Evolutionary conservation across 2,797 vertebrate species (phyloP).

Genomic region (Toxotes lorentzi): DNA sequence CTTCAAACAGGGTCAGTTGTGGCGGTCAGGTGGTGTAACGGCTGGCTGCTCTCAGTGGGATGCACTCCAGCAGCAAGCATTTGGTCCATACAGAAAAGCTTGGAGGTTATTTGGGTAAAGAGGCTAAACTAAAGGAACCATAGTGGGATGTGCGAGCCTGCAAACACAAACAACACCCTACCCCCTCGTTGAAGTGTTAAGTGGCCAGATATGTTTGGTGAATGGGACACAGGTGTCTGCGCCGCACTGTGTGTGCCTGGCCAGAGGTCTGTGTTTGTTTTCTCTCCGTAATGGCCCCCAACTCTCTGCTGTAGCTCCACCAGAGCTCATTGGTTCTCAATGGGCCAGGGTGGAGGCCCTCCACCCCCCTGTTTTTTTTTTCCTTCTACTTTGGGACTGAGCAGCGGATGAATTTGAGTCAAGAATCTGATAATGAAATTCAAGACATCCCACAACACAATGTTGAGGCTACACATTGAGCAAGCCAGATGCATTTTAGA

Average conservation of each 20-base stretch:
- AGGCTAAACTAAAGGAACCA: slow-evolving; percentile 60
- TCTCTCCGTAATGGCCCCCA: slow-evolving; percentile 71
- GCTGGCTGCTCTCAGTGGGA: slow-evolving; percentile 66
- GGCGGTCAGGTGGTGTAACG: slow-evolving; percentile 60
- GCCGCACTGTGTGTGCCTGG: slow-evolving; percentile 58
- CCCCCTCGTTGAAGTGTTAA: slow-evolving; percentile 77
- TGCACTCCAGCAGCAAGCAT: slow-evolving; percentile 41
- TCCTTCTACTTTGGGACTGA: slow-evolving; percentile 29
- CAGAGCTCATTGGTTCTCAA: slow-evolving; percentile 69
- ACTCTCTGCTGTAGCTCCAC: slow-evolving; percentile 60
- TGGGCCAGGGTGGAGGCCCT: slow-evolving; percentile 42
- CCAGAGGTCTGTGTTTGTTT: slow-evolving; percentile 80
- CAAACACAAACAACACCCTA: slow-evolving; percentile 74
- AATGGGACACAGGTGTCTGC: slow-evolving; percentile 82
- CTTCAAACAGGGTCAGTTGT: slow-evolving; percentile 59
- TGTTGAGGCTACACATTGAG: slow-evolving; percentile 47
- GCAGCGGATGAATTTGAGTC: slow-evolving; percentile 49
- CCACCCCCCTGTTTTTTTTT: not conserved
- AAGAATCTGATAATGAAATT: slow-evolving; percentile 64
- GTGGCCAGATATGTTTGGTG: slow-evolving; percentile 78
- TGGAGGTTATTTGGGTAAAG: slow-evolving; percentile 54
- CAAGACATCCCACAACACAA: slow-evolving; percentile 52
- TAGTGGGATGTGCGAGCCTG: slow-evolving; percentile 63
- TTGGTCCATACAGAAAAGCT: slow-evolving; percentile 48
- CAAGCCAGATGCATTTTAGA: slow-evolving; percentile 51